phyloP scores from a whole-genome alignment of 2,113 vertebrate genomes.

The Cyprinus carpio region DNA sequence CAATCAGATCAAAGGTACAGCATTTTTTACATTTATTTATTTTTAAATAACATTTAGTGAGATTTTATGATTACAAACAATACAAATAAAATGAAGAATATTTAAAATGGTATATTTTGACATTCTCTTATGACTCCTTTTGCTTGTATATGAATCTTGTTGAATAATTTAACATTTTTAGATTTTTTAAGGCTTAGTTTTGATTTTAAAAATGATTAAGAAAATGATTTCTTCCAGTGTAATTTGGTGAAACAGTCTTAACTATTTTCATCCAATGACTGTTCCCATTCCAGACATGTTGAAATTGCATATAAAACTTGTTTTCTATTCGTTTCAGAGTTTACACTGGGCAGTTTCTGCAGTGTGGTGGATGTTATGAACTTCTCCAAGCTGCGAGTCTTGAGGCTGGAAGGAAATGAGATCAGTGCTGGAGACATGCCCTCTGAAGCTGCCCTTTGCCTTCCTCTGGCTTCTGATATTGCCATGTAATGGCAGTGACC shows the following conservation, averaged over 20 bases:
- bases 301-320: neutral
- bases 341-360: conserved; percentile 94
- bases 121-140: neutral
- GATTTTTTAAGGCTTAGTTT: neutral
- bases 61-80: neutral
- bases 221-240: too few relatives aligned
- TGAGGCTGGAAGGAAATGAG: conserved; percentile 91
- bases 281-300: neutral
- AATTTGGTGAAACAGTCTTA: too few relatives aligned
- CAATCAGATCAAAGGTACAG: conserved; percentile 89
- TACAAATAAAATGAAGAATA: neutral
- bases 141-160: neutral
- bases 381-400: conserved; percentile 88
- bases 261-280: neutral
- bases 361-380: conserved; percentile 83
- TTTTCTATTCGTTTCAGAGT: conserved; percentile 76
- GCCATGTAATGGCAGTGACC: conserved; percentile 76
- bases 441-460: conserved; percentile 81
- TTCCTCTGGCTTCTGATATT: conserved; percentile 83
- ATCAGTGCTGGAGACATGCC: conserved; percentile 81
- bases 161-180: neutral
- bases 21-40: neutral
- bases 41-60: too few relatives aligned
- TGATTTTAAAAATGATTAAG: neutral
- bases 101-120: neutral